Base-by-base conservation (phyloP, 2,797 vertebrate species). In the Coluber constrictor region DNA sequence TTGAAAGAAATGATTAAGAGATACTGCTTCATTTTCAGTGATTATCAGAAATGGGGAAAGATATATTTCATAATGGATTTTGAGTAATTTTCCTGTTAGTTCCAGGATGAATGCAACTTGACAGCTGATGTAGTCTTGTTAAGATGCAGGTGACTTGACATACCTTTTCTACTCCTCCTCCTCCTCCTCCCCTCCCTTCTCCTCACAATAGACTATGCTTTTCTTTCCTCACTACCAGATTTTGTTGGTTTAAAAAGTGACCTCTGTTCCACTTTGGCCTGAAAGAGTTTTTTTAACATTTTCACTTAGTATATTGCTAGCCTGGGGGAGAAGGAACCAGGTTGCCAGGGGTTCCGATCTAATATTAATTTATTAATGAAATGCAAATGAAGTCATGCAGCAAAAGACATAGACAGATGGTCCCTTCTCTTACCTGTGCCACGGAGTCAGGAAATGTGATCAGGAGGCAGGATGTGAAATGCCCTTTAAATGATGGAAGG, bases 241-340 rank as follows among this genome's bases (percentile, higher is more conserved):
- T 96, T 94, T 93, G 91, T 66, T 97, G 95, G 88, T 91, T 96
- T 95, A 94, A 97, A 95, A 96, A 96, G 74, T 95, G 94, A 96
- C 95, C 96, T 96, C 55, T 32, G 59, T 89, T 94, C 94, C 47
- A 61, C 86, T 94, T 93, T 59, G 0, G 4, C 94, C 94, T 95
- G 56, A 93, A 96, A 95, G 90, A 88, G 29, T 54, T 54, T 54
- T 61, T 91, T 59, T 37, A 89, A 92, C 94, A 94, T 93, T 94
- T 93, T 59, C 29, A 70, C 92, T 94, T 43, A 88, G 59, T 94
- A 92, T 47, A 60, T 61, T 95, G n/a, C 61, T 94, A 91, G 57
- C 79, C 90, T 43, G 90, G 95, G 87, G 56, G 4, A 93, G 63
- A 59, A 1, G 12, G 92, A 96, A 95, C 94, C 89, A 89, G 90